phyloP scores from a whole-genome alignment of 2,113 vertebrate genomes.

The Hoplias malabaricus region DNA sequence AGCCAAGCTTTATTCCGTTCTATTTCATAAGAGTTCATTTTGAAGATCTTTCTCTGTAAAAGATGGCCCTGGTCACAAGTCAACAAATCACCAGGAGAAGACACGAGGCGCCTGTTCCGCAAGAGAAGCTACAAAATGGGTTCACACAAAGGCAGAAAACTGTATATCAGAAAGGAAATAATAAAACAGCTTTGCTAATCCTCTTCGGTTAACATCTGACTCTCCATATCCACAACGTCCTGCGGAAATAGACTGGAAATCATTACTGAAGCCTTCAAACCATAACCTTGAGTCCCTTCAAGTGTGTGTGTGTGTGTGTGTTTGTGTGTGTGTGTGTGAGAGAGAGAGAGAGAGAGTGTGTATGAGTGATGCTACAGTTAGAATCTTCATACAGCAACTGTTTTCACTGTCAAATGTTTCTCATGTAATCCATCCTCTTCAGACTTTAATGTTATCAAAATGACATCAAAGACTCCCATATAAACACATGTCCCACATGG shows the following conservation, averaged over 20 bases:
- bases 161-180: background rate
- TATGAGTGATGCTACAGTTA: background rate
- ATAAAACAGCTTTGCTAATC: background rate
- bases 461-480: background rate
- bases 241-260: background rate
- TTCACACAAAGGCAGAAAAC: background rate
- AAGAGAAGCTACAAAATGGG: background rate
- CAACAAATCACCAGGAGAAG: background rate
- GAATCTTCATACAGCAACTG: background rate
- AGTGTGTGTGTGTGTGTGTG: background rate
- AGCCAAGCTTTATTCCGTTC: background rate
- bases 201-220: slow-evolving; percentile 8
- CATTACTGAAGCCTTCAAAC: background rate
- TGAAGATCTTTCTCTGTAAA: background rate
- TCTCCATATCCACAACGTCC: background rate
- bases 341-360: background rate
- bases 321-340: background rate
- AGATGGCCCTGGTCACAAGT: background rate
- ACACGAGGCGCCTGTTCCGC: background rate
- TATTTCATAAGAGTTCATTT: background rate
- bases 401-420: background rate
- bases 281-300: background rate
- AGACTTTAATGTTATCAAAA: background rate
- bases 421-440: background rate
- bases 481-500: background rate